These are phyloP conservation scores for Umimayanthus kanabou DNA, from an alignment of 92 coral and sea anemone species.

Conservation along the genomic window DNA sequence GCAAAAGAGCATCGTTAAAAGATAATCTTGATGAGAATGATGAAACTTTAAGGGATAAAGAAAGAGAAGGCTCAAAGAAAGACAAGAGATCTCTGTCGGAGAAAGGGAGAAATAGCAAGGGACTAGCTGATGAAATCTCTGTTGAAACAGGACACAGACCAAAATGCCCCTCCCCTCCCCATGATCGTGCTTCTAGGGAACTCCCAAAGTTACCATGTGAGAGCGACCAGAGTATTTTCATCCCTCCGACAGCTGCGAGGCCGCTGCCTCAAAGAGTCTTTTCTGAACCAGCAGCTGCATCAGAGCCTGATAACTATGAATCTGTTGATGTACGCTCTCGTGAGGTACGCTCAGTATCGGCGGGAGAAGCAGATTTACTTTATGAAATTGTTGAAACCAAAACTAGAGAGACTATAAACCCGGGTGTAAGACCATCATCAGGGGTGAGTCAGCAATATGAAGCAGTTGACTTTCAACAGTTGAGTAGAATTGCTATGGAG, in stretches of 20 bases:
- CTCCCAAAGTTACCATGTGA: slow-evolving; percentile 20
- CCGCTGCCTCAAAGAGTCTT: not conserved
- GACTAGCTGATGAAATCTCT: not conserved
- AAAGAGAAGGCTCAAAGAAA: slow-evolving; percentile 14
- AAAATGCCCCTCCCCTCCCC: slow-evolving; percentile 28
- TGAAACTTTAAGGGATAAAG: slow-evolving; percentile 4
- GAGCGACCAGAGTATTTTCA: slow-evolving; percentile 18
- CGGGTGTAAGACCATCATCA: not conserved
- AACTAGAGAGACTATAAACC: not conserved
- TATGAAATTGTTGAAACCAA: slow-evolving; percentile 34
- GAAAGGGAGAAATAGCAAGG: not conserved
- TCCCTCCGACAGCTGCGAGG: not conserved
- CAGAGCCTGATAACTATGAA: slow-evolving; percentile 12
- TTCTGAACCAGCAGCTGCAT: not conserved
- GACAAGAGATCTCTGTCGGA: not conserved
- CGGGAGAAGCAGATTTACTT: slow-evolving; percentile 5
- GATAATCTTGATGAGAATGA: slow-evolving; percentile 10
- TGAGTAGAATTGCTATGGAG: slow-evolving; percentile 8
- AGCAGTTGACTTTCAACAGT: slow-evolving; percentile 25
- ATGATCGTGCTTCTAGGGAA: slow-evolving; percentile 13
- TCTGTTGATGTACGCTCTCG: not conserved
- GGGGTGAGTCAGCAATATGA: slow-evolving; percentile 27
- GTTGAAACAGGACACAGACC: not conserved
- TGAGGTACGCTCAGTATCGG: not conserved
- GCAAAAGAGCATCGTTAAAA: not conserved